Conservation (phyloP, 2,888 invertebrate species). For the Pollenia angustigena region DNA sequence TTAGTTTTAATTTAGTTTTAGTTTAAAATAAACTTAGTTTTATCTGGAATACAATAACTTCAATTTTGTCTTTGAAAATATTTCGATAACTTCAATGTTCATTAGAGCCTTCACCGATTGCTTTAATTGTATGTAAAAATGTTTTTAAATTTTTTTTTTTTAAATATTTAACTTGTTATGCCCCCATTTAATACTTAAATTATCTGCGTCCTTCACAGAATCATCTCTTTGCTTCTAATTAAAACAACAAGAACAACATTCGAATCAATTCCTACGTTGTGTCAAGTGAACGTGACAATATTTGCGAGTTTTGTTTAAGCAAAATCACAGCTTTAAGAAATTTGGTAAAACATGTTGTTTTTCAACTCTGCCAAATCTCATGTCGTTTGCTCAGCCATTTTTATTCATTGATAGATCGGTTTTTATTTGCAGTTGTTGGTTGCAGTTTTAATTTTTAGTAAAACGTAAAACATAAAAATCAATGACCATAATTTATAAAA, state of each 20-base stretch:
- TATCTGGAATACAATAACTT: too few species aligned
- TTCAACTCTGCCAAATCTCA: slow-evolving; percentile 16
- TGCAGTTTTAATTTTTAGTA: neutral
- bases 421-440: neutral
- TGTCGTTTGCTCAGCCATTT: slow-evolving; percentile 33
- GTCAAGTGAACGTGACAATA: slow-evolving; percentile 50
- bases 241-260: neutral
- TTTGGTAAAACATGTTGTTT: slow-evolving; percentile 23
- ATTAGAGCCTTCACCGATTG: too few species aligned
- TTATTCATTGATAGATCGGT: slow-evolving; percentile 53
- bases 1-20: too few species aligned
- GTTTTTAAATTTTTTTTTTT: too few species aligned
- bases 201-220: neutral
- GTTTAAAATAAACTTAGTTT: too few species aligned
- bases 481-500: slow-evolving; percentile 70
- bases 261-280: slow-evolving; percentile 37
- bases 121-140: too few species aligned
- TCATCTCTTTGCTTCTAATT: slow-evolving; percentile 8
- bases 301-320: slow-evolving; percentile 6
- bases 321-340: slow-evolving; percentile 8
- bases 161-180: too few species aligned
- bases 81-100: too few species aligned
- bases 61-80: too few species aligned
- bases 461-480: slow-evolving; percentile 54
- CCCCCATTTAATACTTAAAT: neutral